Evolutionary conservation across 2,797 vertebrate species (phyloP).

Genomic region (Xerus rutilus): DNA sequence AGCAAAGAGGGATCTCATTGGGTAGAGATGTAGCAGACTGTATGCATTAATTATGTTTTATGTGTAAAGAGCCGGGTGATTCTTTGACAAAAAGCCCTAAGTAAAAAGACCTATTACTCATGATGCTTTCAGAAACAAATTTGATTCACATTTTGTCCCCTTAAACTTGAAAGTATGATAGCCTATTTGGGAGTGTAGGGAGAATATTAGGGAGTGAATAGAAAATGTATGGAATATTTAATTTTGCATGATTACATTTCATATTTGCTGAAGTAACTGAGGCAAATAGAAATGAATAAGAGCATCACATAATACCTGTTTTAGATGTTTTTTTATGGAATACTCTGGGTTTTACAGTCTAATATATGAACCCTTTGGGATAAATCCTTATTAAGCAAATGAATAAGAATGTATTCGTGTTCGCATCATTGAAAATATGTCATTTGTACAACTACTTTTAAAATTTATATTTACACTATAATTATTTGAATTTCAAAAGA

Average conservation of each 20-base stretch:
- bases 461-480: conserved; percentile 62
- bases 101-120: conserved; percentile 63
- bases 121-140: conserved; percentile 72
- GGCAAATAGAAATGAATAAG: conserved; percentile 40
- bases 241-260: conserved; percentile 80
- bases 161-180: conserved; percentile 63
- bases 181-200: conserved; percentile 51
- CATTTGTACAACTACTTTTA: conserved; percentile 61
- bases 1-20: neutral
- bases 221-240: conserved; percentile 83
- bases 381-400: conserved; percentile 73
- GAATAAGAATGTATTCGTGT: conserved; percentile 63
- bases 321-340: conserved; percentile 69
- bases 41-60: conserved; percentile 72
- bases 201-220: conserved; percentile 74
- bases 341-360: conserved; percentile 61
- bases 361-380: conserved; percentile 70
- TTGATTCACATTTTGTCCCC: conserved; percentile 71
- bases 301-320: conserved; percentile 56
- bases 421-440: conserved; percentile 60
- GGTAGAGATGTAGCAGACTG: neutral
- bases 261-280: conserved; percentile 55
- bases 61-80: conserved; percentile 46
- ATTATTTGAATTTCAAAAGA: conserved; percentile 75
- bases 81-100: conserved; percentile 58